These are phyloP conservation scores for Drosophila oshimai DNA, from an alignment of 1,140 invertebrate species.

Conservation along the genomic window DNA sequence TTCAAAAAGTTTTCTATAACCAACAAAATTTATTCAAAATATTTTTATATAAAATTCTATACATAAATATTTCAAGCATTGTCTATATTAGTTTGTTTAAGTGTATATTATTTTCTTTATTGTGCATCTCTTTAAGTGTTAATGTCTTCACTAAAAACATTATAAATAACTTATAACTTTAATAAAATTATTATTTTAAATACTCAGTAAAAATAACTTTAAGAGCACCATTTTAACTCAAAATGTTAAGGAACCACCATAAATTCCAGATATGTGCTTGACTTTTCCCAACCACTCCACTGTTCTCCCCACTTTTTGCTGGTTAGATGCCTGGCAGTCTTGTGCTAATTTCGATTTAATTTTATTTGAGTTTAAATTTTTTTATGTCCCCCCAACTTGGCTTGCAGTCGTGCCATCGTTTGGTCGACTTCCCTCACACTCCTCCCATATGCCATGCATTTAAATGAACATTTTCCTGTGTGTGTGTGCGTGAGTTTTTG, in stretches of 20 bases:
- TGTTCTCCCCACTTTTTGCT: not conserved
- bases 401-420: constrained; percentile 1
- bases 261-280: not conserved
- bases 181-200: too few relatives aligned
- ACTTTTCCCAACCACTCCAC: not conserved
- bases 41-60: too few relatives aligned
- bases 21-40: too few relatives aligned
- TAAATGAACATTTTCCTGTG: constrained; percentile 65
- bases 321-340: constrained; percentile 12
- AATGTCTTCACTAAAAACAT: too few relatives aligned
- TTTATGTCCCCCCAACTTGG: constrained; percentile 43
- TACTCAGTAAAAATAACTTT: too few relatives aligned
- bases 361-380: constrained; percentile 53
- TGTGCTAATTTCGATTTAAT: constrained; percentile 72
- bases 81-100: too few relatives aligned
- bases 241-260: not conserved
- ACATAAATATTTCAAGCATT: too few relatives aligned
- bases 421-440: not conserved
- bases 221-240: not conserved
- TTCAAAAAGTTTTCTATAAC: too few relatives aligned
- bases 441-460: constrained; percentile 46
- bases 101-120: too few relatives aligned
- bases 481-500: constrained; percentile 53
- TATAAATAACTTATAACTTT: too few relatives aligned
- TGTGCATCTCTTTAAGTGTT: too few relatives aligned